phyloP scores from a whole-genome alignment of 37 sponge, comb jelly and placozoan species.

The Eunapius fragilis region DNA sequence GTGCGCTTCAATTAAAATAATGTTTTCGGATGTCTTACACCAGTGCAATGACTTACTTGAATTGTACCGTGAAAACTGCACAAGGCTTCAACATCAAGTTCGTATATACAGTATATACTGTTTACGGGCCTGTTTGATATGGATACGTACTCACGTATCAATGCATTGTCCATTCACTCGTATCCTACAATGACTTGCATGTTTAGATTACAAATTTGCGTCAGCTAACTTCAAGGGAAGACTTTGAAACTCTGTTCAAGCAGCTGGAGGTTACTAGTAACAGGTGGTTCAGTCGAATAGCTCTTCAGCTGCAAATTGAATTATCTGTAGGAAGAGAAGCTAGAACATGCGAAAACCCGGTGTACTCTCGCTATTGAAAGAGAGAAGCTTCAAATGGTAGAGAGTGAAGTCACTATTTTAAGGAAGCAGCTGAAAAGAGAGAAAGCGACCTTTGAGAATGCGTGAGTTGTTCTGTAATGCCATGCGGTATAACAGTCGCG shows the following conservation, averaged over 20 bases:
- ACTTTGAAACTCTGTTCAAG: neutral
- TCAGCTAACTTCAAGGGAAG: neutral
- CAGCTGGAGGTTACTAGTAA: neutral
- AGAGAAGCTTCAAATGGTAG: slow-evolving; percentile 45
- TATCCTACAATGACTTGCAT: neutral
- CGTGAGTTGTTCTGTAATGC: slow-evolving; percentile 47
- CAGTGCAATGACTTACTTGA: slow-evolving; percentile 48
- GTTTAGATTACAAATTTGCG: neutral
- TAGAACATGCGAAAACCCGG: slow-evolving; percentile 54
- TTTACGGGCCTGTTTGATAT: too few species aligned
- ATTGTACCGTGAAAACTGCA: slow-evolving; percentile 19
- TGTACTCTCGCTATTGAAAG: slow-evolving; percentile 6
- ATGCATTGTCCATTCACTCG: too few species aligned
- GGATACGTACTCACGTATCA: too few species aligned
- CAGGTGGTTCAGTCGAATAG: neutral
- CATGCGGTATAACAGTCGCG: neutral
- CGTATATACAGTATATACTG: neutral
- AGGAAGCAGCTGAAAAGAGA: slow-evolving; percentile 70
- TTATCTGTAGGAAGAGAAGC: slow-evolving; percentile 43
- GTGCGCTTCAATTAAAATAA: neutral
- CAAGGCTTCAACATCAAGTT: neutral
- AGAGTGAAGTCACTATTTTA: slow-evolving; percentile 48
- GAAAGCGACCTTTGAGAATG: slow-evolving; percentile 79
- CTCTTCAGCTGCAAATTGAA: neutral
- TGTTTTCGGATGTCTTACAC: neutral